Evolutionary conservation across 2,888 invertebrate species (phyloP).

Genomic region (Pollenia amentaria): DNA sequence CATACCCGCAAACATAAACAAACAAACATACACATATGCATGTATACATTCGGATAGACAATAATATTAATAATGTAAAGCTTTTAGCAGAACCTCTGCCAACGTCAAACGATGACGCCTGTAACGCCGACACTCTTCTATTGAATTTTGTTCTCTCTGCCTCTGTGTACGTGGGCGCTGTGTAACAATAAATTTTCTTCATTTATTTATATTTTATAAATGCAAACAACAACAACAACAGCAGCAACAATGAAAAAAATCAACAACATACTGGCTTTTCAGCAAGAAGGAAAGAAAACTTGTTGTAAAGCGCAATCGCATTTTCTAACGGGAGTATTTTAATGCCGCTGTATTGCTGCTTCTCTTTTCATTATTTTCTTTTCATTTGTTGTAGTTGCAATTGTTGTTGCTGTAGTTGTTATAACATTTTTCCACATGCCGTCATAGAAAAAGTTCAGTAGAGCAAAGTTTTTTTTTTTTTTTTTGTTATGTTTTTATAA

Average conservation of each 20-base stretch:
- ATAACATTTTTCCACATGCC: conserved; percentile 65
- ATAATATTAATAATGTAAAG: conserved; percentile 48
- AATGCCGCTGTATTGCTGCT: conserved; percentile 14
- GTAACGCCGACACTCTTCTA: conserved; percentile 56
- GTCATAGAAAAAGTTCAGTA: conserved; percentile 71
- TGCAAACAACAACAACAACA: conserved; percentile 46
- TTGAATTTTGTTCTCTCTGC: conserved; percentile 62
- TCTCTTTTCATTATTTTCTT: conserved; percentile 20
- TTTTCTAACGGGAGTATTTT: conserved; percentile 69
- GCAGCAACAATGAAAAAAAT: conserved; percentile 18
- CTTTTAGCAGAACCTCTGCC: conserved; percentile 63
- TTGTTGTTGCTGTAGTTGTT: conserved; percentile 39
- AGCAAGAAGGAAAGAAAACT: conserved; percentile 49
- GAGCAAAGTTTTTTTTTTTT: conserved; percentile 68
- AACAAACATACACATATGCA: conserved; percentile 1
- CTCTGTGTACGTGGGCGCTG: conserved; percentile 61
- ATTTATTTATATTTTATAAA: conserved; percentile 18
- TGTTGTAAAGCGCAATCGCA: conserved; percentile 71
- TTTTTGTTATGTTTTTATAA: conserved; percentile 14
- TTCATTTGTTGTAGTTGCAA: conserved; percentile 12
- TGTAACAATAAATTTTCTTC: conserved; percentile 57
- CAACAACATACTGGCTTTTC: conserved; percentile 43
- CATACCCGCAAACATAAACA: neutral
- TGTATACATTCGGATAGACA: conserved; percentile 15
- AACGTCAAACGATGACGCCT: conserved; percentile 48